These are phyloP conservation scores for Cyprinella venusta DNA, from an alignment of 2,797 vertebrate genomes.

Conservation along the genomic window DNA sequence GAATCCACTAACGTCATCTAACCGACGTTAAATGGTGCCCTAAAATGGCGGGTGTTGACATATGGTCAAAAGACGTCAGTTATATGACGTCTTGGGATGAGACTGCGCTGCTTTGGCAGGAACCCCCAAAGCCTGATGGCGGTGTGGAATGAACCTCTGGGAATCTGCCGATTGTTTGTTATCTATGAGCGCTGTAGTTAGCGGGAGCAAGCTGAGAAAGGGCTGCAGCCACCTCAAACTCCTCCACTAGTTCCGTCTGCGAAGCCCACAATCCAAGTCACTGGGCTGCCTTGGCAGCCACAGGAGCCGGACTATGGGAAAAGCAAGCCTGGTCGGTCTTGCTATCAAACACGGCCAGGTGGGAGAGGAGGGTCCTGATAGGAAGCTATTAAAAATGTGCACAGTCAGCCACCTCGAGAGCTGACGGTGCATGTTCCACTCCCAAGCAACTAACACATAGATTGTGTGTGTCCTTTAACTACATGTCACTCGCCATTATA, in stretches of 20 bases:
- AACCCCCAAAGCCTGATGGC: no score
- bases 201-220: not conserved
- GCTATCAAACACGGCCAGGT: not conserved
- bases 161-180: no score
- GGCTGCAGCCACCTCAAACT: accelerated
- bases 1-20: no score
- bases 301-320: not conserved
- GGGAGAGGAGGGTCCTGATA: not conserved
- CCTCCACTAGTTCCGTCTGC: no score
- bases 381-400: not conserved
- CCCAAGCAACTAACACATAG: not conserved
- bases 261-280: no score
- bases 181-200: not conserved
- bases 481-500: not conserved
- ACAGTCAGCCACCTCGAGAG: not conserved
- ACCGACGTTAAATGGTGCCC: no score
- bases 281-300: not conserved
- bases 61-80: no score
- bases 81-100: no score
- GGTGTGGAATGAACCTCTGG: no score
- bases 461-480: not conserved
- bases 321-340: not conserved
- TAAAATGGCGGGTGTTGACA: no score
- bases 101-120: no score
- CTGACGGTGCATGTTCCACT: not conserved